phyloP scores from a whole-genome alignment of 2,888 invertebrate species.

The Choreutis nemorana region DNA sequence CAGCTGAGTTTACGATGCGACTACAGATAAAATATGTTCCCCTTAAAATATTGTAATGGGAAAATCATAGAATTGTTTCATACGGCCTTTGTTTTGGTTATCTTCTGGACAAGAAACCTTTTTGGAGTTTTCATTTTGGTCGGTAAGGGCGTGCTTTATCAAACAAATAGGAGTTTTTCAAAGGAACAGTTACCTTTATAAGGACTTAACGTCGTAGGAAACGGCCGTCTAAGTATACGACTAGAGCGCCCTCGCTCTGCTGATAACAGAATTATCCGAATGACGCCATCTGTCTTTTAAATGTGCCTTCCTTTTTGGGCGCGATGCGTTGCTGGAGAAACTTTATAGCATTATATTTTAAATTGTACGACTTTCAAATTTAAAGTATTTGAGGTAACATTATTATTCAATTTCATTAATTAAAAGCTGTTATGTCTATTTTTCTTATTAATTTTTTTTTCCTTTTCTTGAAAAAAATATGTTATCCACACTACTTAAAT shows the following conservation, averaged over 20 bases:
- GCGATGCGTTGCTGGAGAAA: constrained; percentile 15
- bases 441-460: too few relatives aligned
- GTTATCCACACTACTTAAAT: too few relatives aligned
- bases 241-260: constrained; percentile 55
- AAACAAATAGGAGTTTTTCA: constrained; percentile 56
- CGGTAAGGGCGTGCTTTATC: constrained; percentile 47
- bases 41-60: constrained; percentile 23
- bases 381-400: too few relatives aligned
- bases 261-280: constrained; percentile 74
- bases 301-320: constrained; percentile 62
- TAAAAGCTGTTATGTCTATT: too few relatives aligned
- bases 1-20: constrained; percentile 40
- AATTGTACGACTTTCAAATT: too few relatives aligned
- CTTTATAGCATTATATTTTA: too few relatives aligned
- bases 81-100: constrained; percentile 22
- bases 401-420: too few relatives aligned
- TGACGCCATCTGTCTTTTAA: constrained; percentile 72
- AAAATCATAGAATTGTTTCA: constrained; percentile 27
- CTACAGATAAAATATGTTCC: too few relatives aligned
- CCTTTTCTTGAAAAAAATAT: too few relatives aligned
- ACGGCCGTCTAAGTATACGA: constrained; percentile 58
- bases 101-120: constrained; percentile 32
- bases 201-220: constrained; percentile 57
- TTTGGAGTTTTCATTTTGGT: constrained; percentile 43
- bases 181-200: constrained; percentile 58